Percentiles rank a stretch among this genome's conserved stretches.
Conservation (phyloP, 2,797 vertebrate species). For the Knipowitschia caucasica region DNA sequence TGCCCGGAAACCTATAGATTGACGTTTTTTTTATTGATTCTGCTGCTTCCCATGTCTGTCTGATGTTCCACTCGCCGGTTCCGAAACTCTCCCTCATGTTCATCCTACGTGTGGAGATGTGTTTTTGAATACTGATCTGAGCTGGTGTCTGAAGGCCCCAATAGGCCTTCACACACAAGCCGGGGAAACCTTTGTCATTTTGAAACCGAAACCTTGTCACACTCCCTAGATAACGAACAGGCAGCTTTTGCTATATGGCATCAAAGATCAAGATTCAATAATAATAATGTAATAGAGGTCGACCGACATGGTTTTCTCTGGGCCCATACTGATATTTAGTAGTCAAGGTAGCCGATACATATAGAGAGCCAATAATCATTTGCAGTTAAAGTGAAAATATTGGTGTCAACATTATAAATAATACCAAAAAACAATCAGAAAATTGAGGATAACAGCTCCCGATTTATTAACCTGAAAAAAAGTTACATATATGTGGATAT, state of each 20-base stretch:
- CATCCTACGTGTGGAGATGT: slow-evolving; percentile 36
- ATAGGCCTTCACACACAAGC: slow-evolving; percentile 61
- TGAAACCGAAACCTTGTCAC: slow-evolving; percentile 48
- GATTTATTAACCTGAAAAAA: too few species aligned
- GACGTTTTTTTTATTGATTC: slow-evolving; percentile 66
- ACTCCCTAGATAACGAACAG: slow-evolving; percentile 25
- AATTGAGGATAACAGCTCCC: too few species aligned
- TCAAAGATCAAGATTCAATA: slow-evolving; percentile 19
- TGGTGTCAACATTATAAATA: too few species aligned
- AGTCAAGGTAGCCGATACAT: too few species aligned
- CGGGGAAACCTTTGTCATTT: slow-evolving; percentile 40
- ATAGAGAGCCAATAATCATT: too few species aligned
- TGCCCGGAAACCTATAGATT: slow-evolving; percentile 85
- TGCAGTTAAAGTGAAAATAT: too few species aligned
- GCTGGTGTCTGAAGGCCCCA: slow-evolving; percentile 64
- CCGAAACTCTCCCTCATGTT: slow-evolving; percentile 24
- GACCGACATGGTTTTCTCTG: too few species aligned
- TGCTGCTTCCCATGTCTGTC: neutral
- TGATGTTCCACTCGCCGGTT: neutral
- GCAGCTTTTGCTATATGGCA: slow-evolving; percentile 20
- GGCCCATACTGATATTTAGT: too few species aligned
- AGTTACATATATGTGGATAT: too few species aligned
- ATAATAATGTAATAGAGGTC: too few species aligned
- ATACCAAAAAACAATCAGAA: too few species aligned
- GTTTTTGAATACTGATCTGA: slow-evolving; percentile 59